Percentiles rank a stretch among this genome's conserved stretches.
These are phyloP conservation scores for Bugula neritina DNA, from an alignment of 2,888 invertebrate genomes.

Conservation along the genomic window DNA sequence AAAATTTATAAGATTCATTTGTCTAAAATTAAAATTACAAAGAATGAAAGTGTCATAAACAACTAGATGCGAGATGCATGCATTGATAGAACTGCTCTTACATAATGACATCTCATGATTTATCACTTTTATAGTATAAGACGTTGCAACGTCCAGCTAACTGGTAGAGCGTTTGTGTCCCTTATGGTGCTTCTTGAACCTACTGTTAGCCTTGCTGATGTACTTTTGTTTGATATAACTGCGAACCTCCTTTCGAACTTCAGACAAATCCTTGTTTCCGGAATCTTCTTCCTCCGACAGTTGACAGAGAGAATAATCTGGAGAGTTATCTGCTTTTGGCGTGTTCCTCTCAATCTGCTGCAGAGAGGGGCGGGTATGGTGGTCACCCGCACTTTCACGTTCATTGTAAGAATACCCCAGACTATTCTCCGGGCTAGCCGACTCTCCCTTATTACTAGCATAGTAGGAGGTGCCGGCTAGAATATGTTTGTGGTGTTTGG, in stretches of 20 bases:
- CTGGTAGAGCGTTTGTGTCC: slow-evolving; percentile 8
- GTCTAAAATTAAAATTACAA: too few relatives aligned
- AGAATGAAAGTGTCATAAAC: too few relatives aligned
- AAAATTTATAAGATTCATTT: too few relatives aligned
- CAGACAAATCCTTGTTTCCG: neutral
- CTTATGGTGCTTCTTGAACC: slow-evolving; percentile 21
- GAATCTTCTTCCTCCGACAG: neutral
- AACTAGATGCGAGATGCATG: too few relatives aligned
- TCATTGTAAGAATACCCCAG: neutral
- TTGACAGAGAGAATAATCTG: neutral
- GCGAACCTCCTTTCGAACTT: neutral
- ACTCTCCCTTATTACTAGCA: neutral
- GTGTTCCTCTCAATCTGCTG: neutral
- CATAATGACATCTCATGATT: neutral
- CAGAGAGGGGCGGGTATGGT: neutral
- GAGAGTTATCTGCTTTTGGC: neutral
- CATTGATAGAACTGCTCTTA: too few relatives aligned
- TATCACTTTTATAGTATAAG: neutral
- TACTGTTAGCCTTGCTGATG: neutral
- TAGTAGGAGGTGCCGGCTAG: neutral
- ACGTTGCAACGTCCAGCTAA: neutral
- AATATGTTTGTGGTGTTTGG: neutral
- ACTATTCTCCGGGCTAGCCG: neutral
- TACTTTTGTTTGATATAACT: neutral
- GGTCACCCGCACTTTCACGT: neutral